These are phyloP conservation scores for Rhineura floridana DNA, from an alignment of 2,113 vertebrate genomes.

Conservation along the genomic window DNA sequence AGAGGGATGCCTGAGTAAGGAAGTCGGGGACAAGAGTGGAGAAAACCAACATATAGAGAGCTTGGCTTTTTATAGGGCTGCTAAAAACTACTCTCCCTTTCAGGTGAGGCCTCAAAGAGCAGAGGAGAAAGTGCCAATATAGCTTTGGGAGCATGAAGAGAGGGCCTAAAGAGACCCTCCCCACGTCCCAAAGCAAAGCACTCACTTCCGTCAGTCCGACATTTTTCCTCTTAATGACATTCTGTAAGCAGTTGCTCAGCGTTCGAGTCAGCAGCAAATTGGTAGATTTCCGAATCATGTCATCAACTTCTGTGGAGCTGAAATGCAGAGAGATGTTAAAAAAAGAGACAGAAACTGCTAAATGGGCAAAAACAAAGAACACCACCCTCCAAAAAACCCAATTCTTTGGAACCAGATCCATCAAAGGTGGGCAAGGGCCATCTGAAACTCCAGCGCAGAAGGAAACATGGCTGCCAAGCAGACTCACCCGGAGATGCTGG, in stretches of 20 bases:
- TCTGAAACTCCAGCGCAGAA: not conserved
- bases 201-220: constrained; percentile 93
- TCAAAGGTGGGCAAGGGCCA: too few relatives aligned
- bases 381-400: too few relatives aligned
- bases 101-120: not conserved
- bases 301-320: constrained; percentile 96
- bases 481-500: not conserved
- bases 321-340: not conserved
- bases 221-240: constrained; percentile 94
- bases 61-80: not conserved
- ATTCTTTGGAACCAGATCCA: not conserved
- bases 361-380: not conserved
- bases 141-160: not conserved
- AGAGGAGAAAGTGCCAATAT: too few relatives aligned
- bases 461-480: not conserved
- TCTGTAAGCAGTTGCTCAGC: constrained; percentile 93
- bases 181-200: accelerated
- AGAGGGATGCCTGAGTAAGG: too few relatives aligned
- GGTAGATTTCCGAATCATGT: constrained; percentile 98
- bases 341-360: not conserved
- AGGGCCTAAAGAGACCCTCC: not conserved
- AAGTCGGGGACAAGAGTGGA: not conserved
- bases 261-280: constrained; percentile 93
- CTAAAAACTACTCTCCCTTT: not conserved
- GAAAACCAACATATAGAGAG: too few relatives aligned